Percentiles rank a stretch among this genome's conserved stretches.
Evolutionary conservation across 2,797 vertebrate genomes (phyloP).

Genomic region (Podargus strigoides): DNA sequence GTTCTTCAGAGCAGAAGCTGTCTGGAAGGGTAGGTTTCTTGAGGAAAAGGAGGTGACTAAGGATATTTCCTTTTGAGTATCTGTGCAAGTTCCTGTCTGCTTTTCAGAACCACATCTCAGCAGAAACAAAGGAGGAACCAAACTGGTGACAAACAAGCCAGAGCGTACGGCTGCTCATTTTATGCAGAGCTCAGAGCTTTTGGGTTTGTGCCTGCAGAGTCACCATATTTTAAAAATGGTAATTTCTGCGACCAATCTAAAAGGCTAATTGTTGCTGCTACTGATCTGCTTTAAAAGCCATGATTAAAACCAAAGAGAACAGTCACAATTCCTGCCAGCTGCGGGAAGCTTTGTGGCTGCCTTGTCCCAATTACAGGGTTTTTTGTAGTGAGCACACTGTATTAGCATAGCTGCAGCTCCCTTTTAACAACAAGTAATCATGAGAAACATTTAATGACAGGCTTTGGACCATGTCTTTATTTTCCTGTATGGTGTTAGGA

Average conservation of each 20-base stretch:
- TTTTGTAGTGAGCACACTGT: constrained; percentile 27
- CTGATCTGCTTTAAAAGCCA: constrained; percentile 53
- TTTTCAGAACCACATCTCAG: not conserved
- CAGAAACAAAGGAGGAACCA: constrained; percentile 4
- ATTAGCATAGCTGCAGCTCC: constrained; percentile 48
- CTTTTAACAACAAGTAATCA: constrained; percentile 29
- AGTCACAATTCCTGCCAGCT: constrained; percentile 58
- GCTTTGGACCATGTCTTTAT: not conserved
- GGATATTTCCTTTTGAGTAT: not conserved
- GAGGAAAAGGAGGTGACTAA: not conserved
- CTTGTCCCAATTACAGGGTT: constrained; percentile 53
- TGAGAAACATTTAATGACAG: constrained; percentile 13
- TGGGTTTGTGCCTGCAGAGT: constrained; percentile 24
- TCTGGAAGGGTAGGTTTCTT: not conserved
- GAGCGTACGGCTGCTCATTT: not conserved
- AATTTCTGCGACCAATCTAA: constrained; percentile 53
- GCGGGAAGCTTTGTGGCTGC: constrained; percentile 27
- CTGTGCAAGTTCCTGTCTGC: not conserved
- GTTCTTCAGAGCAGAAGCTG: not conserved
- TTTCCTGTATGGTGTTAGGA: not conserved
- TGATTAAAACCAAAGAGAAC: constrained; percentile 40
- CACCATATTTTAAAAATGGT: constrained; percentile 41
- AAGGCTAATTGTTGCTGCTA: constrained; percentile 58
- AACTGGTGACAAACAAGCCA: not conserved
- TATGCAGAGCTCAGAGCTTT: constrained; percentile 40